Evolutionary conservation across 2,888 invertebrate species (phyloP).

Genomic region (Prionchulus punctatus): DNA sequence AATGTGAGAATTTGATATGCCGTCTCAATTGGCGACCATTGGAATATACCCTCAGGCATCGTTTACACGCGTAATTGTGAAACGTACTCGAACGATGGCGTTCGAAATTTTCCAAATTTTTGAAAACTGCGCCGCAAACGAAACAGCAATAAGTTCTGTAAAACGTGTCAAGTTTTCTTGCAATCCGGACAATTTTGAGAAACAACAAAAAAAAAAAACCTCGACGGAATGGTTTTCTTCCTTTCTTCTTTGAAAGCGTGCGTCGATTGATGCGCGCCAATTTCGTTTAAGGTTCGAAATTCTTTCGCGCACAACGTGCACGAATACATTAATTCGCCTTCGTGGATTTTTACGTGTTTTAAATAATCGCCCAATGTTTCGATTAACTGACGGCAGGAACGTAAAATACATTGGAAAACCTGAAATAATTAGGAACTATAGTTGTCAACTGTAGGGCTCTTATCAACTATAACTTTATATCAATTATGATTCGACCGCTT

Average conservation of each 20-base stretch:
- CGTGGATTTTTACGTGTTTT: not conserved
- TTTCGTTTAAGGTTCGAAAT: not conserved
- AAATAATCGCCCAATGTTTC: not conserved
- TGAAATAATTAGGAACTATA: not conserved
- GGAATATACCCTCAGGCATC: not conserved
- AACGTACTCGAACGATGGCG: not conserved
- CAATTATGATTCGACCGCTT: too few relatives aligned
- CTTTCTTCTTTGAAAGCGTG: too few relatives aligned
- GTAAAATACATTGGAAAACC: not conserved
- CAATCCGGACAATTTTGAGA: not conserved
- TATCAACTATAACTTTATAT: too few relatives aligned
- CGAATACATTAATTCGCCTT: not conserved
- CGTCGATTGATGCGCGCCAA: slow-evolving; percentile 5
- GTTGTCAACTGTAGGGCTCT: too few relatives aligned
- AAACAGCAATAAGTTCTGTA: not conserved
- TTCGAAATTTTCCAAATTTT: not conserved
- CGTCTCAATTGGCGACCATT: not conserved
- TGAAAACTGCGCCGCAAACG: not conserved
- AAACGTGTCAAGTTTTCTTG: not conserved
- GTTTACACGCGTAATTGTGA: not conserved
- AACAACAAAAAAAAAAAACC: too few relatives aligned
- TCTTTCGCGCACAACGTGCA: not conserved
- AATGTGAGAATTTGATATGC: not conserved
- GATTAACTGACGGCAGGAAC: not conserved
- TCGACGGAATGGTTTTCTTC: too few relatives aligned